Evolutionary conservation across 2,113 vertebrate species (phyloP).

Genomic region (Plectropomus leopardus): DNA sequence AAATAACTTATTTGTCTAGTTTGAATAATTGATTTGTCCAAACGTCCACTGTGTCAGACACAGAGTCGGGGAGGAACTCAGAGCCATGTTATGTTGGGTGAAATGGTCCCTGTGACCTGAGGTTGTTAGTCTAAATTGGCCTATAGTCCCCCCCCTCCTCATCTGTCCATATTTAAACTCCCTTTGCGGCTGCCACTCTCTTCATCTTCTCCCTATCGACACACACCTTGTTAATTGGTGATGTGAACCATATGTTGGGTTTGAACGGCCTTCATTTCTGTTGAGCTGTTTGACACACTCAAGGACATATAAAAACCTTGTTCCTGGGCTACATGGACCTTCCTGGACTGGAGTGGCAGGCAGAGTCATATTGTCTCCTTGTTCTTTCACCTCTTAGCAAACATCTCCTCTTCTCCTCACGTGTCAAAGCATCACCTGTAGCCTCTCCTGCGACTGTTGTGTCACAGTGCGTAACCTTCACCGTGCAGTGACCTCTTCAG

Average conservation of each 20-base stretch:
- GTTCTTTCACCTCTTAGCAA: constrained; percentile 22
- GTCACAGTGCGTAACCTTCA: constrained; percentile 78
- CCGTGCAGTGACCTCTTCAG: constrained; percentile 72
- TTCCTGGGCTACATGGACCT: constrained; percentile 50
- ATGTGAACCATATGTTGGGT: constrained; percentile 75
- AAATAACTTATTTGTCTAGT: neutral
- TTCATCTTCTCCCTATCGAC: constrained; percentile 58
- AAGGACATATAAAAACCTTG: constrained; percentile 46
- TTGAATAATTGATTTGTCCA: constrained; percentile 14
- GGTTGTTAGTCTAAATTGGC: constrained; percentile 46
- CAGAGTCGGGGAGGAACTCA: constrained; percentile 11
- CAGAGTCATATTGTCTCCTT: constrained; percentile 58
- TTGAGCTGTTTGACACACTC: constrained; percentile 23
- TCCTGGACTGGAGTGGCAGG: constrained; percentile 23
- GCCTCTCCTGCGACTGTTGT: constrained; percentile 19
- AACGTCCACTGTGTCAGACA: neutral
- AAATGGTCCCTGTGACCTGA: constrained; percentile 47
- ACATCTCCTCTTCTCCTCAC: constrained; percentile 19
- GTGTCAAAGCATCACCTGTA: constrained; percentile 35
- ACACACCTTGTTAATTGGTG: constrained; percentile 76
- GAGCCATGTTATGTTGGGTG: constrained; percentile 19
- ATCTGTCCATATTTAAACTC: constrained; percentile 55
- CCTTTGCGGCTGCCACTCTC: constrained; percentile 44
- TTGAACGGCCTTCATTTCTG: constrained; percentile 72
- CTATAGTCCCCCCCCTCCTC: constrained; percentile 46